Evolutionary conservation across 2,888 invertebrate species (phyloP).

Genomic region (Diaperis boleti): DNA sequence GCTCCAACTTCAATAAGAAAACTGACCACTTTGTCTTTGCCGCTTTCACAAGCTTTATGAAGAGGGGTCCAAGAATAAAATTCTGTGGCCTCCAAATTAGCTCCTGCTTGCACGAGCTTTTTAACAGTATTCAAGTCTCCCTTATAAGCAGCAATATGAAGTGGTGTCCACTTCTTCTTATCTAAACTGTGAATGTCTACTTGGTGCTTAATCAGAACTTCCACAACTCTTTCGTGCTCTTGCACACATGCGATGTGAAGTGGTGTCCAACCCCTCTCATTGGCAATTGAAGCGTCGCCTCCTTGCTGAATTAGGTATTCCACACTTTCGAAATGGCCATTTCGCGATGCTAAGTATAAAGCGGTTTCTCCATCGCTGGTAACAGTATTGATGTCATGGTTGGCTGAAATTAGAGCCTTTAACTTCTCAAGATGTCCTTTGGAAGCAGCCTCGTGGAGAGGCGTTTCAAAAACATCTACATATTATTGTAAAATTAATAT

Average conservation of each 20-base stretch:
- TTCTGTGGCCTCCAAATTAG: neutral
- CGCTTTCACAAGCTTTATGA: conserved; percentile 4
- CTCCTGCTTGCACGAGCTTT: neutral
- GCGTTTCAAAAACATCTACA: neutral
- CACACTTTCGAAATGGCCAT: neutral
- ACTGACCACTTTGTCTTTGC: neutral
- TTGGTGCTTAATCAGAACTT: neutral
- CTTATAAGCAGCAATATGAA: neutral
- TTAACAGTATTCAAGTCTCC: neutral
- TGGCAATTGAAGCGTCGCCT: neutral
- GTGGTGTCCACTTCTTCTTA: neutral
- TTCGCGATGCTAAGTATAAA: neutral
- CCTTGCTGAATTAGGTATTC: neutral
- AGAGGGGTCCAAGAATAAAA: neutral
- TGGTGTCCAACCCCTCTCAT: neutral
- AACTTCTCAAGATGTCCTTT: neutral
- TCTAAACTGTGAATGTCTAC: neutral
- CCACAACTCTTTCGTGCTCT: neutral
- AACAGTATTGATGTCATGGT: neutral
- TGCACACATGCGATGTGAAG: neutral
- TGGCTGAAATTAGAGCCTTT: neutral
- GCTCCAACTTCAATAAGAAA: neutral
- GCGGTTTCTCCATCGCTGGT: neutral
- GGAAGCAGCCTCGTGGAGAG: neutral
- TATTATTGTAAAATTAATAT: neutral